Base-by-base conservation (phyloP, 2,113 vertebrate genomes). In the Theristicus caerulescens region DNA sequence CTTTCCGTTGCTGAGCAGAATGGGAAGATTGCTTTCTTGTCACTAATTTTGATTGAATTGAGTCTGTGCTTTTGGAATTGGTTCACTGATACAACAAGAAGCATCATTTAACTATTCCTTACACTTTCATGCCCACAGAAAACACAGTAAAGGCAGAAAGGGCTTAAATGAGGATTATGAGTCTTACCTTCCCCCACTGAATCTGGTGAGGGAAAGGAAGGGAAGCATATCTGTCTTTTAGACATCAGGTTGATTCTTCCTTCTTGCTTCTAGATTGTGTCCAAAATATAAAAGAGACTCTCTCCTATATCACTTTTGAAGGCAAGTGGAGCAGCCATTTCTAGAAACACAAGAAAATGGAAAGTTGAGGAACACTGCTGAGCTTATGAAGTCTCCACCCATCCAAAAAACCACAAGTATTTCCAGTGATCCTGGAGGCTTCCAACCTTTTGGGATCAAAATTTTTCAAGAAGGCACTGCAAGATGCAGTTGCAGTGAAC, bases 21-120 rank as follows among this genome's bases (percentile, higher is more conserved):
- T 12, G 55, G 96, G 77, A 90, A 96, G 97, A 97, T 97, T 96
- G 85, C 94, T 98, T 96, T 96, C 96, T 90, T 92, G 96, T 96
- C 97, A 95, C 92, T 96, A 97, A 97, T 97, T 97, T 98, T 97
- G 96, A 98, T 97, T 95, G 96, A 97, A 98, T 96, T 82, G 95
- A 96, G 64, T 92, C 32, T 52, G 82, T 95, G 76, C 61, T 94
- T 96, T 97, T 94, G 88, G 94, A 97, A 88, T 27, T 59, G 93
- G 89, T 90, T 98, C 96, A 92, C 51, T 80, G 86, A 96, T 90
- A 96, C 79, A 82, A 93, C n/a, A 93, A 94, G 62, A 71, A 96
- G 76, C 76, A 95, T 81, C 7, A 49, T 82, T 98, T 96, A 97
- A 97, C 96, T 92, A 55, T 98, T 98, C 95, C 94, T 93, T 95